Evolutionary conservation across 2,113 vertebrate genomes (phyloP).

Genomic region (Percopsis transmontana): DNA sequence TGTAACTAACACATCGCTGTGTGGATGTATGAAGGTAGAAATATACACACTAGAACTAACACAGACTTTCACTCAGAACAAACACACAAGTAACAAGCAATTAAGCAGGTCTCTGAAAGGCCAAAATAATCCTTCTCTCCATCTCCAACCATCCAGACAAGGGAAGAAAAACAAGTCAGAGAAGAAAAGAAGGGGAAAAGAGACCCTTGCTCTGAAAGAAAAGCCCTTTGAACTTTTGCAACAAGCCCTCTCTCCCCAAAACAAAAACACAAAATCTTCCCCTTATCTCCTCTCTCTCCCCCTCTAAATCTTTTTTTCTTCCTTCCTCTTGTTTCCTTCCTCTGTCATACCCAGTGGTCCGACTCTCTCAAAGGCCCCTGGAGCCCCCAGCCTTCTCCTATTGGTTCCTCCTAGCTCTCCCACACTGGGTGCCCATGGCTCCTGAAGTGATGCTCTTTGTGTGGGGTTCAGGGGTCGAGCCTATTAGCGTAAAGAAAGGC

Average conservation of each 20-base stretch:
- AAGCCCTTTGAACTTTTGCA: slow-evolving; percentile 68
- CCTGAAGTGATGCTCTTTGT: slow-evolving; percentile 79
- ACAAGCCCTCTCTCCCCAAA: slow-evolving; percentile 59
- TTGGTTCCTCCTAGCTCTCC: slow-evolving; percentile 67
- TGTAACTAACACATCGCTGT: no score
- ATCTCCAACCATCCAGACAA: slow-evolving; percentile 22
- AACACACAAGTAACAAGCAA: slow-evolving; percentile 50
- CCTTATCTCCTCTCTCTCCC: slow-evolving; percentile 58
- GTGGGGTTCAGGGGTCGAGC: slow-evolving; percentile 74
- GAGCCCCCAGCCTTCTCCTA: slow-evolving; percentile 50
- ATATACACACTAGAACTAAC: background rate
- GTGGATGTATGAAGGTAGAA: no score
- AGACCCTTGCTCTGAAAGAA: slow-evolving; percentile 52
- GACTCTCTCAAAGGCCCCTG: slow-evolving; percentile 57
- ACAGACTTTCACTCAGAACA: slow-evolving; percentile 25
- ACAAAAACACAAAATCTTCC: slow-evolving; percentile 69
- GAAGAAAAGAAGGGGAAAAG: slow-evolving; percentile 46
- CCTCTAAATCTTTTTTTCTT: slow-evolving; percentile 39
- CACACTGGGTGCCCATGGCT: slow-evolving; percentile 71
- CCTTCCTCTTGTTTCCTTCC: slow-evolving; percentile 53
- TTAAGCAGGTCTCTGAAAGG: slow-evolving; percentile 53
- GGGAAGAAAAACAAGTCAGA: slow-evolving; percentile 9
- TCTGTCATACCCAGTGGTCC: slow-evolving; percentile 70
- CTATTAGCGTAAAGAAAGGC: slow-evolving; percentile 80
- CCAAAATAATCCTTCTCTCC: slow-evolving; percentile 43